Conservation (phyloP, 2,888 invertebrate genomes). For the Euproctis similis region DNA sequence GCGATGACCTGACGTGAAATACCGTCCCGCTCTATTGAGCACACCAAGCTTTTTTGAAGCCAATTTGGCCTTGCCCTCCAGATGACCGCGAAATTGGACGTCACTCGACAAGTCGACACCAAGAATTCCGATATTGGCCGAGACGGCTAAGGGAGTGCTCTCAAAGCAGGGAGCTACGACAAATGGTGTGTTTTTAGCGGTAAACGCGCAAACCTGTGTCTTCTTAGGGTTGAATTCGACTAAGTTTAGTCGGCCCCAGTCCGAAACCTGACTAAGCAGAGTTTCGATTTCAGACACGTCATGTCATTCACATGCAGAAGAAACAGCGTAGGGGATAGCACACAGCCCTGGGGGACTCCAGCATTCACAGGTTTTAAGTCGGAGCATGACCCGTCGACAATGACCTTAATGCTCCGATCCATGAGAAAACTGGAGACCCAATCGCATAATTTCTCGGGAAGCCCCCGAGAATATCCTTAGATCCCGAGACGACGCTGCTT, state of each 20-base stretch:
- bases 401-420: too few species aligned
- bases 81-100: conserved; percentile 3
- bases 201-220: background rate
- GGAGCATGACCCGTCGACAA: too few species aligned
- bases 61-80: conserved; percentile 2
- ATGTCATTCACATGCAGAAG: conserved; percentile 1
- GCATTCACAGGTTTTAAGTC: background rate
- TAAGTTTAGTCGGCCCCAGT: too few species aligned
- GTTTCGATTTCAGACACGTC: conserved; percentile 1
- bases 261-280: too few species aligned
- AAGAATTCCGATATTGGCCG: conserved; percentile 3
- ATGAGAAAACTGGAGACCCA: too few species aligned
- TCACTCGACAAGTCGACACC: conserved; percentile 1
- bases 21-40: conserved; percentile 2
- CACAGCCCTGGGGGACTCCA: conserved; percentile 1
- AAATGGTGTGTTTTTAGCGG: background rate
- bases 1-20: background rate
- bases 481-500: too few species aligned
- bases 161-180: background rate
- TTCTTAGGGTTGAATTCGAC: conserved; percentile 1
- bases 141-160: background rate
- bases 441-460: too few species aligned
- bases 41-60: conserved; percentile 1
- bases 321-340: conserved; percentile 4
- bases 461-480: too few species aligned